Percentiles rank a stretch among this genome's conserved stretches.
phyloP scores from a whole-genome alignment of 1,140 invertebrate genomes.

The Scaptomyza pallida region DNA sequence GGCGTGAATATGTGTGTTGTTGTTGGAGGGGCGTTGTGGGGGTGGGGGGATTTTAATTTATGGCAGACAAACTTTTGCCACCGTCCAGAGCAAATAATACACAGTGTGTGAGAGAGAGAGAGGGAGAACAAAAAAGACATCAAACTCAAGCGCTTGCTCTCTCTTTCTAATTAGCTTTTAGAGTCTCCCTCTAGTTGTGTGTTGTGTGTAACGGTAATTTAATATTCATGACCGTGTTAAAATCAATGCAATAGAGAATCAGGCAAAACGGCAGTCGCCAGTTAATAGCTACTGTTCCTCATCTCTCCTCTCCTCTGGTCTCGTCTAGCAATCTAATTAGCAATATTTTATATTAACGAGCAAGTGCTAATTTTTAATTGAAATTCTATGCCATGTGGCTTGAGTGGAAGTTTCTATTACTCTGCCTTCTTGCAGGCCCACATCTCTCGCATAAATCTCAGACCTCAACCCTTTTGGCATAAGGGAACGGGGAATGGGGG shows the following conservation, averaged over 20 bases:
- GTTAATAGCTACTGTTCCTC: conserved; percentile 43
- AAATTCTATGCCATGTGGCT: conserved; percentile 62
- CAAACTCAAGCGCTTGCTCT: not conserved
- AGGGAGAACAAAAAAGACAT: conserved; percentile 32
- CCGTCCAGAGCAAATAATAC: conserved; percentile 43
- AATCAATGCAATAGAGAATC: conserved; percentile 66
- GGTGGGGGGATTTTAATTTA: conserved; percentile 79
- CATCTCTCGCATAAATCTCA: conserved; percentile 55
- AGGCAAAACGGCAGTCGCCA: conserved; percentile 23
- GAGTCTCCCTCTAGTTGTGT: conserved; percentile 17
- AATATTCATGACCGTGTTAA: conserved; percentile 82
- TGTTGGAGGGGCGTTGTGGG: conserved; percentile 52
- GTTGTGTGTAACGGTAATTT: conserved; percentile 65
- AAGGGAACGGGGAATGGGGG: not conserved
- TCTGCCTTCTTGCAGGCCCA: not conserved
- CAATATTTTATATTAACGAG: conserved; percentile 80
- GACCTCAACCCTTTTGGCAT: conserved; percentile 56
- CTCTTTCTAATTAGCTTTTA: not conserved
- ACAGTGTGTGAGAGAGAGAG: conserved; percentile 3
- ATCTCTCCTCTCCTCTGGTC: too few species aligned
- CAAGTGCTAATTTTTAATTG: conserved; percentile 79
- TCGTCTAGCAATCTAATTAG: conserved; percentile 69
- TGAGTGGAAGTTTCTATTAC: not conserved
- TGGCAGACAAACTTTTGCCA: conserved; percentile 73
- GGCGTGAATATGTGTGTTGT: conserved; percentile 45